Conservation (phyloP, 1,140 invertebrate species). For the Pararge aegeria region DNA sequence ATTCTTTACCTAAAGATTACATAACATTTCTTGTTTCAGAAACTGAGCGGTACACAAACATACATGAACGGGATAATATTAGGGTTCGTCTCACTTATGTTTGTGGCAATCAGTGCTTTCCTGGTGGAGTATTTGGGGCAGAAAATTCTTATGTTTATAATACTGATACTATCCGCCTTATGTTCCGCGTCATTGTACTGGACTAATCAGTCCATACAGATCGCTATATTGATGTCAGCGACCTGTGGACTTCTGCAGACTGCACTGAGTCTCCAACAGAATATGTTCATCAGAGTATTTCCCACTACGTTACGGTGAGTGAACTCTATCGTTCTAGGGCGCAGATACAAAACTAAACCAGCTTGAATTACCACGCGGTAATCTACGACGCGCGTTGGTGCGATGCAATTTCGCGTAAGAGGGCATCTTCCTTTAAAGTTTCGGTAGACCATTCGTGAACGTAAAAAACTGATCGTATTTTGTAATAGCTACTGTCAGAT, state of each 20-base stretch:
- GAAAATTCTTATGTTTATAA: constrained; percentile 42
- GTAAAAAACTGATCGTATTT: no score
- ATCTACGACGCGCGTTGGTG: no score
- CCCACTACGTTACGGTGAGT: constrained; percentile 50
- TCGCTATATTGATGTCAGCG: constrained; percentile 49
- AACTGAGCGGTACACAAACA: constrained; percentile 49
- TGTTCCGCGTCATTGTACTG: constrained; percentile 41
- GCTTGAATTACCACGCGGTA: no score
- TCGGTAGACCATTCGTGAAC: no score
- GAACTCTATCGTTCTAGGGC: no score
- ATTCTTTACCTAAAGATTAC: no score
- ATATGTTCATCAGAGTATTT: constrained; percentile 49
- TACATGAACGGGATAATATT: constrained; percentile 54
- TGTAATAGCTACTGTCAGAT: no score
- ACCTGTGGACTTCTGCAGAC: constrained; percentile 54
- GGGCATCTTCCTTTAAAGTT: no score
- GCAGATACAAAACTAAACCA: no score
- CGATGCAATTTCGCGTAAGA: no score
- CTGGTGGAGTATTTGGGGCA: constrained; percentile 43
- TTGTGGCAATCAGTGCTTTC: constrained; percentile 35
- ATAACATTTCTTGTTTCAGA: constrained; percentile 45
- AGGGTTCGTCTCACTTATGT: constrained; percentile 38
- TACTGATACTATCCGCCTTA: constrained; percentile 32
- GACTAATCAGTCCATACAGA: constrained; percentile 43
- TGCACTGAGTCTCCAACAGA: constrained; percentile 44